A percentile compares a stretch with the other conserved stretches of the same genome.
Evolutionary conservation across 2,888 invertebrate genomes (phyloP).

Genomic region (Conops quadrifasciatus): DNA sequence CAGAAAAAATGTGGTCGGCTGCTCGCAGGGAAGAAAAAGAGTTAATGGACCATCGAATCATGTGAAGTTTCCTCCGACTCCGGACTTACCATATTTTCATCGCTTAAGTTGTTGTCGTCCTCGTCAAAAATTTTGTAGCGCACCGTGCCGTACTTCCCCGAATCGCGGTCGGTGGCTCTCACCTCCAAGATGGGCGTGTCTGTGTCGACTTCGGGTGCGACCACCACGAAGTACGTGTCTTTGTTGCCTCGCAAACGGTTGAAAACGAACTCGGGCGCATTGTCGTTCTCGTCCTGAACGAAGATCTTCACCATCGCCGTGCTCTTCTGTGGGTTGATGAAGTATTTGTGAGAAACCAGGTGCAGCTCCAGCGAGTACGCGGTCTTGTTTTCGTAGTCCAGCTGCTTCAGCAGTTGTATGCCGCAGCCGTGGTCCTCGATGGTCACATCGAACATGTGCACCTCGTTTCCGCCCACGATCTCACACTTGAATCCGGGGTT

Average conservation of each 20-base stretch:
- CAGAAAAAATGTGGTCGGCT: slow-evolving; percentile 70
- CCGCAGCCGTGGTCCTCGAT: slow-evolving; percentile 86
- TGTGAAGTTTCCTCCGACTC: background rate
- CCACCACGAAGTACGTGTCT: slow-evolving; percentile 81
- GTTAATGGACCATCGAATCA: background rate
- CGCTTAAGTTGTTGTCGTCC: slow-evolving; percentile 56
- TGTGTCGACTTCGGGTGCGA: slow-evolving; percentile 77
- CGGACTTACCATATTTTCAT: slow-evolving; percentile 55
- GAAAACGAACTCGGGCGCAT: slow-evolving; percentile 82
- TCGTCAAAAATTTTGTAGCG: slow-evolving; percentile 70
- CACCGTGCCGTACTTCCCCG: slow-evolving; percentile 82
- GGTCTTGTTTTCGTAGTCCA: slow-evolving; percentile 82
- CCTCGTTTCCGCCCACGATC: slow-evolving; percentile 78
- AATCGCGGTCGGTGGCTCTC: slow-evolving; percentile 87
- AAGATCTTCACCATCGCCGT: slow-evolving; percentile 81
- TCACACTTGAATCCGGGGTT: slow-evolving; percentile 76
- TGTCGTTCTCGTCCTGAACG: slow-evolving; percentile 88
- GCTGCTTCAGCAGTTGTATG: slow-evolving; percentile 73
- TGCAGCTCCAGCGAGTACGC: slow-evolving; percentile 80
- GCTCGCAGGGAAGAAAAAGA: background rate
- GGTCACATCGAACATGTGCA: slow-evolving; percentile 73
- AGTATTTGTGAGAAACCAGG: slow-evolving; percentile 81
- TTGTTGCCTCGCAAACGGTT: slow-evolving; percentile 71
- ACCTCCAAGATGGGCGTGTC: slow-evolving; percentile 82
- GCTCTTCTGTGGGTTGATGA: slow-evolving; percentile 80